Conservation (phyloP, 1,140 invertebrate genomes). For the Drosophila navojoa region DNA sequence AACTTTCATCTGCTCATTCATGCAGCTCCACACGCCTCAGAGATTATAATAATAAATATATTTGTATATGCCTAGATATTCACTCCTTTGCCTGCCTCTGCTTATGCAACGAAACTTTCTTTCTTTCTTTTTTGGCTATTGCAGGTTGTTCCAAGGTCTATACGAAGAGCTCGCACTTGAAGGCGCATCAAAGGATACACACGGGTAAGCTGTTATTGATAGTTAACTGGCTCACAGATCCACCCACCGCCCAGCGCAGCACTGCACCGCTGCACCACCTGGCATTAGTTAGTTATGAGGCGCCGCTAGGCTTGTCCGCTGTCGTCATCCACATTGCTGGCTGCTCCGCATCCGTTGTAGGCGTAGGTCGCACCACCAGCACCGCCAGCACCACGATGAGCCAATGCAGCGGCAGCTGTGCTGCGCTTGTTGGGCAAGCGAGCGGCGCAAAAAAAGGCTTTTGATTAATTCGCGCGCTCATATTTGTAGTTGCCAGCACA, state of each 20-base stretch:
- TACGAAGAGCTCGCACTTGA: constrained; percentile 99
- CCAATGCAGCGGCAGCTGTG: constrained; percentile 52
- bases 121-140: constrained; percentile 68
- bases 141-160: constrained; percentile 98
- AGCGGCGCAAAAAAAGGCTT: constrained; percentile 54
- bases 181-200: constrained; percentile 98
- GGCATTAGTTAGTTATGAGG: constrained; percentile 36
- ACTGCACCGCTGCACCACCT: not conserved
- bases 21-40: not conserved
- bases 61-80: not conserved
- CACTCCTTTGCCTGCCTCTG: constrained; percentile 13
- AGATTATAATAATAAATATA: not conserved
- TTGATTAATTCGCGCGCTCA: constrained; percentile 80
- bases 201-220: constrained; percentile 90
- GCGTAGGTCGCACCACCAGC: constrained; percentile 27
- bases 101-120: constrained; percentile 17
- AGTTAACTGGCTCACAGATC: constrained; percentile 17
- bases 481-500: constrained; percentile 81
- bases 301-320: constrained; percentile 29
- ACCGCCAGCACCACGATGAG: constrained; percentile 41
- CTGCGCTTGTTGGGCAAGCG: constrained; percentile 54
- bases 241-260: constrained; percentile 31
- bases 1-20: not conserved
- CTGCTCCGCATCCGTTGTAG: constrained; percentile 17
- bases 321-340: constrained; percentile 8